Evolutionary conservation across 2,797 vertebrate species (phyloP), one percentile per base, ranked within the genome.

Genomic region (Loris lydekkerianus): DNA sequence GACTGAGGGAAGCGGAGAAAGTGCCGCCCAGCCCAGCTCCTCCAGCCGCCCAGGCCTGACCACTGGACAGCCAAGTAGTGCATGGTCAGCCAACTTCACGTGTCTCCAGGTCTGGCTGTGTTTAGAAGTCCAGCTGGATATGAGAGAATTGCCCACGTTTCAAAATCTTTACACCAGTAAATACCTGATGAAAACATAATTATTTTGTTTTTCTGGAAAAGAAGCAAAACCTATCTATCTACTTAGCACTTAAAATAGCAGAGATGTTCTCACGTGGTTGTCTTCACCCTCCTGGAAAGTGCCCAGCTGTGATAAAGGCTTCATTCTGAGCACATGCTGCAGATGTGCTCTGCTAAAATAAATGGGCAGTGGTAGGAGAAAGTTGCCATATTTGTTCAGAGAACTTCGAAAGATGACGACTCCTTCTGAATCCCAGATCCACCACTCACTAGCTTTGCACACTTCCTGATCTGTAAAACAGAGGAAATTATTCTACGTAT

Each of bases 141-240:
- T 0, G 10, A 83, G 21, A 95, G 40, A 96, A 96, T 58, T 11
- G 61, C 75, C 1, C 49, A 65, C 29, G 5, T 56, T 73, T 86
- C 13, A 84, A 72, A 90, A 84, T 67, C 27, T 67, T 82, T 49
- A 56, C 43, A 25, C 10, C 37, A 65, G 34, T 72, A 96, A 96
- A 89, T 93, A 56, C 29, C 49, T 77, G 31, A 58, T 77, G 77
- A 96, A 97, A n/a, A 72, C 86, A 83, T 37, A 83, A 86, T 84
- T 0, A 81, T 46, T 77, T 65, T 49, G 73, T 89, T 85, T 88
- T 88, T 77, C 75, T 86, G 20, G 21, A 27, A 9, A 15, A 37
- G 14, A 27, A 78, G 2, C 11, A 20, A 63, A 29, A 29, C 29
- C 18, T 29, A 75, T 8, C 8, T 27, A 4, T 58, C 10, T 20